Evolutionary conservation across 1,140 invertebrate species (phyloP).

Genomic region (Drosophila obscura): DNA sequence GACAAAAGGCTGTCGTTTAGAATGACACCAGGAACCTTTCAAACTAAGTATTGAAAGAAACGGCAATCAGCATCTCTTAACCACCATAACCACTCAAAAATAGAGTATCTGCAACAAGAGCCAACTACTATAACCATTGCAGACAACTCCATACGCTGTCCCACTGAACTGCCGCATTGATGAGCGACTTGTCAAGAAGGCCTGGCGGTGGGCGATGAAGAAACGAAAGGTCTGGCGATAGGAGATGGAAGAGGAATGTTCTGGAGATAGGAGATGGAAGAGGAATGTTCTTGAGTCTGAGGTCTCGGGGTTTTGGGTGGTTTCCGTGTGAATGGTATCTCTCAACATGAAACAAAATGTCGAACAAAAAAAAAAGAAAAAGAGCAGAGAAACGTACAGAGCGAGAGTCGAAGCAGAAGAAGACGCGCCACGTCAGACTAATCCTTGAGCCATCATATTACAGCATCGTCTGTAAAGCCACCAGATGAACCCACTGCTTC

Average conservation of each 20-base stretch:
- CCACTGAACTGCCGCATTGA: conserved; percentile 45
- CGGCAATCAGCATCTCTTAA: no score
- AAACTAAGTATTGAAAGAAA: no score
- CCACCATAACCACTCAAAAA: background rate
- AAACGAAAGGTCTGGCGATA: no score
- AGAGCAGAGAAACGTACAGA: conserved; percentile 4
- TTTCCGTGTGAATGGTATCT: conserved; percentile 27
- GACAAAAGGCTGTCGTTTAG: no score
- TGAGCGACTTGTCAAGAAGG: conserved; percentile 57
- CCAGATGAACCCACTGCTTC: conserved; percentile 23
- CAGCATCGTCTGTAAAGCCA: conserved; percentile 51
- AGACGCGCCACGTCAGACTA: conserved; percentile 71
- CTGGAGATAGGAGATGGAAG: no score
- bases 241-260: background rate
- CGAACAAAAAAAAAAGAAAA: conserved; percentile 62
- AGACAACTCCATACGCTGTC: conserved; percentile 33
- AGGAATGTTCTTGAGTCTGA: no score
- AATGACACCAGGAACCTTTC: no score
- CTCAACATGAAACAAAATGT: conserved; percentile 71
- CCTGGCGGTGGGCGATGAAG: background rate
- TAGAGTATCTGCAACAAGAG: background rate
- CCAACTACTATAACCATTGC: background rate
- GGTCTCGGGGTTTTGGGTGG: no score
- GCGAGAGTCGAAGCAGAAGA: conserved; percentile 1
- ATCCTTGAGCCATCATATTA: conserved; percentile 80